Evolutionary conservation across 1,140 invertebrate genomes (phyloP), one percentile per base, ranked within the genome.

Genomic region (Listronotus bonariensis): DNA sequence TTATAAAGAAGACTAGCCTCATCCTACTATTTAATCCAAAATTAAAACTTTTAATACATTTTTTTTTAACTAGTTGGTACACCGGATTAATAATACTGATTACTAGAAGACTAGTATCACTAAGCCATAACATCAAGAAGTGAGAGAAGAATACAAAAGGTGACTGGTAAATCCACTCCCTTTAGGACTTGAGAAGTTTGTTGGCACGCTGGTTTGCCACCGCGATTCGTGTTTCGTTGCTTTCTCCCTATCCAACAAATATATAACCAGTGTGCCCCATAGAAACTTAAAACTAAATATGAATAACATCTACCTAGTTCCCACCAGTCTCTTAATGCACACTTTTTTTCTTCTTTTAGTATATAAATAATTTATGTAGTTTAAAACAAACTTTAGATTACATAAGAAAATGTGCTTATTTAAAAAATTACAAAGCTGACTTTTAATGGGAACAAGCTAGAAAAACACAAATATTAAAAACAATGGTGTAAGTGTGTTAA

Each of bases 131-230:
- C 72, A 75, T 71, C 69, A 64, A 75, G 72, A 75, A 70, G 73
- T 74, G 70, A 76, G 68, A 76, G 71, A 70, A 69, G 72, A 70
- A 68, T 74, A 74, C 67, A 74, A 74, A 75, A 74, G 73, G 64
- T 71, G 67, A 68, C 64, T 67, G 64, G 70, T 67, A 61, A 56
- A 58, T 69, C 66, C 58, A 61, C 49, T 70, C 74, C 62, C 64
- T 68, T 85, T 85, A 85, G 72, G 84, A 85, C 78, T 90, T 90
- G 79, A 91, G 87, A 72, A 91, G 85, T 78, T 90, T 89, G 79
- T 89, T 88, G 76, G 89, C 88, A 73, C 88, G 84, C 77, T 91
- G 88, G 81, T 91, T 91, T 68, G 89, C 89, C 76, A 90, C 87
- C 64, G 88, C 87, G 82, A 91, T 90, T 82, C 89, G 87, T 64